Evolutionary conservation across 2,113 vertebrate species (phyloP).

Genomic region (Hemiprocne comata): DNA sequence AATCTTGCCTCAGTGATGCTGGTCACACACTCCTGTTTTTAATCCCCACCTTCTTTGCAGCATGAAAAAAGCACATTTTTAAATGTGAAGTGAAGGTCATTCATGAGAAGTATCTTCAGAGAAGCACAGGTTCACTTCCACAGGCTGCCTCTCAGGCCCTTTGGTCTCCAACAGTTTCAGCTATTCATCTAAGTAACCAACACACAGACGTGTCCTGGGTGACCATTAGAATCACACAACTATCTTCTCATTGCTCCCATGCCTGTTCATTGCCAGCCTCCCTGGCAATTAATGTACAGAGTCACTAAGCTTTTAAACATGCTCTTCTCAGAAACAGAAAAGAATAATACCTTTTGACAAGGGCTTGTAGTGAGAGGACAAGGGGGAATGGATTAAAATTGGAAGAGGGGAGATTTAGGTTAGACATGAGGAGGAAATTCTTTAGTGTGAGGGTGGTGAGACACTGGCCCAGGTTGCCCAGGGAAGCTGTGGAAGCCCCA

Average conservation of each 20-base stretch:
- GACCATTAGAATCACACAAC: background rate
- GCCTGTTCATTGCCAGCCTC: background rate
- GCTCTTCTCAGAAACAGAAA: background rate
- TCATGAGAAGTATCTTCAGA: background rate
- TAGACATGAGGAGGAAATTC: no score
- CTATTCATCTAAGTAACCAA: background rate
- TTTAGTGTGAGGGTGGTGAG: no score
- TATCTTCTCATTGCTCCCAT: background rate
- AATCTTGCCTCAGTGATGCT: background rate
- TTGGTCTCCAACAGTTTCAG: background rate
- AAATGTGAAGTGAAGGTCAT: background rate
- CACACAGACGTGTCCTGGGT: accelerated
- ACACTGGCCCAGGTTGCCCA: no score
- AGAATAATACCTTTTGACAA: background rate
- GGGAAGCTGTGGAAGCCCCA: no score
- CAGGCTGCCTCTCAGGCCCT: background rate
- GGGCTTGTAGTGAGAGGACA: no score
- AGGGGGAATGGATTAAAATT: no score
- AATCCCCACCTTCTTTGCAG: background rate
- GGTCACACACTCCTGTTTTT: background rate
- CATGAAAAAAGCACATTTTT: background rate
- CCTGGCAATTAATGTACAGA: background rate
- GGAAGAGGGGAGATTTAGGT: no score
- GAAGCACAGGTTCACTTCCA: background rate
- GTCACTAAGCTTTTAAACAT: background rate